Base-by-base conservation (phyloP, 2,888 invertebrate genomes). In the Physocephala rufipes region DNA sequence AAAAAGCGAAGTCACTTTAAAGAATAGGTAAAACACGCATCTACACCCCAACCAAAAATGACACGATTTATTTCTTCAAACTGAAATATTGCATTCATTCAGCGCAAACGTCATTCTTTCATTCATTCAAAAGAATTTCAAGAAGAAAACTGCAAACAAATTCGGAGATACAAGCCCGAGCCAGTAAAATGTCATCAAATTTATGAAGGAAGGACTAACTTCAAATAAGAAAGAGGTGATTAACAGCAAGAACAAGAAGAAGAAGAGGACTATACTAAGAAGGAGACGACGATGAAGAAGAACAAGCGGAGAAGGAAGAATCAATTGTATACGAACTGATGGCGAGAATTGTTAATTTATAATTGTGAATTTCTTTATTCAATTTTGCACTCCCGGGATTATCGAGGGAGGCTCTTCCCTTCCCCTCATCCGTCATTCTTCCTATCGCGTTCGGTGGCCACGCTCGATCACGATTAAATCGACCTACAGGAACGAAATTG, bases 291-390 rank as follows among this genome's bases (percentile, higher is more conserved):
- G 49, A 49, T 21, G 28, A 24, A 21, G 21, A 55, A 21, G 21
- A n/a, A 4, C n/a, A 55, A 4, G 12, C 21, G 26, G 24, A 53
- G 12, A 24, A 24, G 9, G 28, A 58, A 28, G 58, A 53, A 12
- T 1, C 58, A 36, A n/a, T n/a, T n/a, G 26, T 15, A 26, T 24
- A 24, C 28, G 49, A 5, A 21, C 21, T 53, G 19, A 24, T 53
- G n/a, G 19, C 21, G 62, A 28, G 62, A 61, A 64, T 67, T 70
- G 71, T 61, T 51, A 76, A 77, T 79, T 81, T n/a, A n/a, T n/a
- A 81, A 80, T 81, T 80, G 81, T 80, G 81, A 81, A 70, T 65
- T 67, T 70, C 69, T 76, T 78, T 24, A 12, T 62, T 36, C 51
- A 19, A 51, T 78, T 80, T 73, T 75, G 76, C 77, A 79, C 36